A percentile compares a stretch with the other conserved stretches of the same genome.
These are phyloP conservation scores for Lumbricus terrestris DNA, from an alignment of 2,888 invertebrate species.

Conservation along the genomic window DNA sequence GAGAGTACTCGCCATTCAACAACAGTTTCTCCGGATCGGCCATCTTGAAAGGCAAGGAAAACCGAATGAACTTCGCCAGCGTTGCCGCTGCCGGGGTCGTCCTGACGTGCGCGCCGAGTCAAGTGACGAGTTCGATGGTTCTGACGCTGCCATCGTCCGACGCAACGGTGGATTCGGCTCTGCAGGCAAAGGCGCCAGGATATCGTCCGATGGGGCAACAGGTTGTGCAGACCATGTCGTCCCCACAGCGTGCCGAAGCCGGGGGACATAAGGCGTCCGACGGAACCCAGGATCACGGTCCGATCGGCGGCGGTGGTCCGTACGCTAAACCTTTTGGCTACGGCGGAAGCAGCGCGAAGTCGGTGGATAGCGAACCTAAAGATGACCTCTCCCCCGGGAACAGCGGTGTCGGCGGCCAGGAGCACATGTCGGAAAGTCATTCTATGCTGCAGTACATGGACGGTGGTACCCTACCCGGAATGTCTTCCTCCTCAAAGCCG, in stretches of 20 bases:
- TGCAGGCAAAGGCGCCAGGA: constrained; percentile 60
- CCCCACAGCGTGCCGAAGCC: not conserved
- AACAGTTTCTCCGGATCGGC: constrained; percentile 68
- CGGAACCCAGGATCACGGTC: not conserved
- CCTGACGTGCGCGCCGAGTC: not conserved
- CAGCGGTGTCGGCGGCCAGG: not conserved
- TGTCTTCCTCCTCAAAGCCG: not conserved
- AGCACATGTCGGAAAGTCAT: not conserved
- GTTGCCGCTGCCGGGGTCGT: constrained; percentile 67
- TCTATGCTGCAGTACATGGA: not conserved
- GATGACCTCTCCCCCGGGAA: not conserved
- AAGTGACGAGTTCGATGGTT: constrained; percentile 22
- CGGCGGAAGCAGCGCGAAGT: not conserved
- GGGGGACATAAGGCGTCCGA: not conserved
- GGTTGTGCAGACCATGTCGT: not conserved
- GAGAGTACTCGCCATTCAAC: constrained; percentile 85
- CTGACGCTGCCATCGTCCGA: constrained; percentile 39
- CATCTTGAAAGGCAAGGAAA: constrained; percentile 47
- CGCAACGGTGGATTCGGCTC: constrained; percentile 44
- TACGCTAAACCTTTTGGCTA: not conserved
- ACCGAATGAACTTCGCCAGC: constrained; percentile 70
- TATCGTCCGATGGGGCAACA: constrained; percentile 45
- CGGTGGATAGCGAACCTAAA: not conserved
- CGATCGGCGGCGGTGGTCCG: not conserved
- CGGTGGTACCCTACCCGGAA: constrained; percentile 6